Evolutionary conservation across 2,888 invertebrate species (phyloP).

Genomic region (Amaurobius ferox): DNA sequence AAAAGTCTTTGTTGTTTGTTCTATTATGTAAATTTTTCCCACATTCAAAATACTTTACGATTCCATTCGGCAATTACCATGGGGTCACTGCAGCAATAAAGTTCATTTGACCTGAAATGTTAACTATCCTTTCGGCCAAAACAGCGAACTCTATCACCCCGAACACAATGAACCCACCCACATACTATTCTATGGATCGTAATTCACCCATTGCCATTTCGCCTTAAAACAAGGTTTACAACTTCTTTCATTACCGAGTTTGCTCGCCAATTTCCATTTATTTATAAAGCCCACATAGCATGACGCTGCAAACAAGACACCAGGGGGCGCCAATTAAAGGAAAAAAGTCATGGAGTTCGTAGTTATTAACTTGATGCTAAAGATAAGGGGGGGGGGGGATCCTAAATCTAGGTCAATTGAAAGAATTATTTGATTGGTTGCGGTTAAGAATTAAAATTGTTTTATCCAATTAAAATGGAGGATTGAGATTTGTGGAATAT

Average conservation of each 20-base stretch:
- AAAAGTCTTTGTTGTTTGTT: no score
- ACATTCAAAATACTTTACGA: no score
- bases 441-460: no score
- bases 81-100: background rate
- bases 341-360: background rate
- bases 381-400: no score
- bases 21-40: no score
- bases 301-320: background rate
- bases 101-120: background rate
- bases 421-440: background rate
- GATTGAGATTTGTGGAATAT: background rate
- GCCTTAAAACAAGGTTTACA: constrained; percentile 7
- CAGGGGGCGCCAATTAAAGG: background rate
- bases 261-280: background rate
- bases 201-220: background rate
- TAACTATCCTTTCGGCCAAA: background rate
- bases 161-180: background rate
- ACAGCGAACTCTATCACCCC: background rate
- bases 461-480: no score
- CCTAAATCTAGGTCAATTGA: background rate
- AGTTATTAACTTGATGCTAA: no score
- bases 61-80: background rate
- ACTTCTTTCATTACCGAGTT: background rate
- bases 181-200: background rate
- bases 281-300: background rate